Evolutionary conservation across 2,113 vertebrate species (phyloP).

Genomic region (Nothoprocta pentlandii): DNA sequence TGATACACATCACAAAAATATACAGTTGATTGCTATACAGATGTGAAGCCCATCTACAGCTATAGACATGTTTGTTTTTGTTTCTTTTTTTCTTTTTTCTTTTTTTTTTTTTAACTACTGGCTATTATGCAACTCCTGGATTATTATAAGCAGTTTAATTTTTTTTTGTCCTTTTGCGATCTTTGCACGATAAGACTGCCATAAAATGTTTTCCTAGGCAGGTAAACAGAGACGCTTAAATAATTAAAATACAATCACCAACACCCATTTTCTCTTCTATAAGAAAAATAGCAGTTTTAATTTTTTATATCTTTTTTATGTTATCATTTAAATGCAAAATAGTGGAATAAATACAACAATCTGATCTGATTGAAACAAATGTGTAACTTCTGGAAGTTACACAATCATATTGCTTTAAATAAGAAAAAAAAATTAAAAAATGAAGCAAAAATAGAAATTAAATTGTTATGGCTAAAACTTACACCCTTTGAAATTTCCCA

Average conservation of each 20-base stretch:
- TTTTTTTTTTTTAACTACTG: conserved; percentile 87
- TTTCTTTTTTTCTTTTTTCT: conserved; percentile 35
- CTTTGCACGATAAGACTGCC: conserved; percentile 87
- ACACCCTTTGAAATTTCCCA: conserved; percentile 79
- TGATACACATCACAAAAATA: conserved; percentile 99
- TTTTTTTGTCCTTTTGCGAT: conserved; percentile 83
- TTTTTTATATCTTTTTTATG: conserved; percentile 88
- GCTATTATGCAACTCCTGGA: conserved; percentile 93
- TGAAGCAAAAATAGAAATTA: conserved; percentile 77
- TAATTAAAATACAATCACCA: conserved; percentile 92
- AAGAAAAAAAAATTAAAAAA: conserved; percentile 83
- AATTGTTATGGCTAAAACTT: conserved; percentile 80
- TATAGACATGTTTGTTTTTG: conserved; percentile 93
- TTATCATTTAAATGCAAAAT: conserved; percentile 91
- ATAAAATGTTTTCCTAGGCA: conserved; percentile 87
- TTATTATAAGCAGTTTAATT: conserved; percentile 87
- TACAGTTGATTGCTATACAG: conserved; percentile 99
- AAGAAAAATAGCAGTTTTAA: conserved; percentile 94
- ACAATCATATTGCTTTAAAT: conserved; percentile 93
- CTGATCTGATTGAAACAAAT: conserved; percentile 89
- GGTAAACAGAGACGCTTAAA: conserved; percentile 91
- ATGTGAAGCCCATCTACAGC: conserved; percentile 99
- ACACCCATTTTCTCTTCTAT: conserved; percentile 88
- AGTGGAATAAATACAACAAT: conserved; percentile 92
- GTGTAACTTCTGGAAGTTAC: conserved; percentile 86